These are phyloP conservation scores for Gibbula magus DNA, from an alignment of 2,888 invertebrate genomes.

Conservation along the genomic window DNA sequence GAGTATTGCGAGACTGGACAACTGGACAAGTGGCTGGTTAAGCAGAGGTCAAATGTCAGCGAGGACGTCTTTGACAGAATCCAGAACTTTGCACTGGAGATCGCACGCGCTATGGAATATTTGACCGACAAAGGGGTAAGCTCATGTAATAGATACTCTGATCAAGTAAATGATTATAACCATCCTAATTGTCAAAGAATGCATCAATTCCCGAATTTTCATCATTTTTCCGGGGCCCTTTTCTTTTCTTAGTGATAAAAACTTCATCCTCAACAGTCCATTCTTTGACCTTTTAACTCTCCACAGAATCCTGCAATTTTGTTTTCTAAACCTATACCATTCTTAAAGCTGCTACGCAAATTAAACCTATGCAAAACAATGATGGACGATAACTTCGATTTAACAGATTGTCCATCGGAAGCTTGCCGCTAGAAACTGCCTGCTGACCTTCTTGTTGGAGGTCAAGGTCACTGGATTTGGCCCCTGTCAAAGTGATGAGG, in stretches of 20 bases:
- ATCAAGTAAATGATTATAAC: no score
- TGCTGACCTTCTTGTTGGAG: constrained; percentile 40
- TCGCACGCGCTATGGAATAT: constrained; percentile 57
- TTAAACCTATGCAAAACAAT: no score
- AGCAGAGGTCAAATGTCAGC: constrained; percentile 37
- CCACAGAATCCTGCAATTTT: no score
- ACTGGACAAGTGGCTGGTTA: constrained; percentile 48
- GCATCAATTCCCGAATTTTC: no score
- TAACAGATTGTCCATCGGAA: constrained; percentile 52
- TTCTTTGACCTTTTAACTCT: no score
- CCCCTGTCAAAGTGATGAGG: constrained; percentile 39
- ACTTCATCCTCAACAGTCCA: no score
- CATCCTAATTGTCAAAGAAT: no score
- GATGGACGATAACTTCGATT: background rate
- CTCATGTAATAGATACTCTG: no score
- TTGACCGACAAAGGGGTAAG: constrained; percentile 43
- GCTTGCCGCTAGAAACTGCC: constrained; percentile 55
- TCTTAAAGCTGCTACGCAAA: no score
- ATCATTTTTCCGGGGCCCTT: no score
- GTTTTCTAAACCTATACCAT: no score
- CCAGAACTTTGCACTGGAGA: constrained; percentile 44
- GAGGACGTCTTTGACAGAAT: constrained; percentile 49
- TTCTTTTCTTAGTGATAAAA: no score
- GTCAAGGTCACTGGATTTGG: constrained; percentile 58
- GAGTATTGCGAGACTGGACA: constrained; percentile 56